Percentiles rank a stretch among this genome's conserved stretches.
phyloP scores from a whole-genome alignment of 2,113 vertebrate genomes.

The Sphyrna mokarran region DNA sequence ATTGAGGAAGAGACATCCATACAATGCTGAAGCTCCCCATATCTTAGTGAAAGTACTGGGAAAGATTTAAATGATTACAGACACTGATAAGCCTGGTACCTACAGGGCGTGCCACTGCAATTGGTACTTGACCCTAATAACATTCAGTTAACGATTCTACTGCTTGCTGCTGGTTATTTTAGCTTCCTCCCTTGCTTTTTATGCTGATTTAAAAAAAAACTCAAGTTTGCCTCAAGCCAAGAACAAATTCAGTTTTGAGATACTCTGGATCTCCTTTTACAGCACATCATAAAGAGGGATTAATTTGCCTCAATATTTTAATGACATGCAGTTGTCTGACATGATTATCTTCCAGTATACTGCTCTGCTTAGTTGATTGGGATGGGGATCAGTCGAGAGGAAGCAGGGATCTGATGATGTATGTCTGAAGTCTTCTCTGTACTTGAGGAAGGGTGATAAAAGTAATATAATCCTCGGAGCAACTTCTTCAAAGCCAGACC shows the following conservation, averaged over 20 bases:
- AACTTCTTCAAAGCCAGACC: not conserved
- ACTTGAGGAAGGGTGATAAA: not conserved
- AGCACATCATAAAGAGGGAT: not conserved
- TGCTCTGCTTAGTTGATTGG: not conserved
- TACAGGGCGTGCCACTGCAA: not conserved
- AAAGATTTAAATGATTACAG: not conserved
- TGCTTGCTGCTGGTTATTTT: not conserved
- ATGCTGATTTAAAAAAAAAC: not conserved
- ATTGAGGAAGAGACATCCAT: not conserved
- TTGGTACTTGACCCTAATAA: not conserved
- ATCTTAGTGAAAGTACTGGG: not conserved
- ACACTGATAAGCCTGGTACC: too few relatives aligned
- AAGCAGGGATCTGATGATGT: not conserved
- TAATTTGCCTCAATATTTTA: conserved; percentile 1
- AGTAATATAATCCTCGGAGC: not conserved
- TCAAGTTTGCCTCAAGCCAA: not conserved
- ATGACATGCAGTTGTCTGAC: not conserved
- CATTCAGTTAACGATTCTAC: not conserved
- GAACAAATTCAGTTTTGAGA: not conserved
- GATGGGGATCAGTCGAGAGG: not conserved
- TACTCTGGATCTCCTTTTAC: not conserved
- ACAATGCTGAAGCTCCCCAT: not conserved
- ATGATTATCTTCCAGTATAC: not conserved
- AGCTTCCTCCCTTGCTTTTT: not conserved
- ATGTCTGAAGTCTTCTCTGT: not conserved